phyloP scores from a whole-genome alignment of 2,888 invertebrate species.

The Clostera curtula region DNA sequence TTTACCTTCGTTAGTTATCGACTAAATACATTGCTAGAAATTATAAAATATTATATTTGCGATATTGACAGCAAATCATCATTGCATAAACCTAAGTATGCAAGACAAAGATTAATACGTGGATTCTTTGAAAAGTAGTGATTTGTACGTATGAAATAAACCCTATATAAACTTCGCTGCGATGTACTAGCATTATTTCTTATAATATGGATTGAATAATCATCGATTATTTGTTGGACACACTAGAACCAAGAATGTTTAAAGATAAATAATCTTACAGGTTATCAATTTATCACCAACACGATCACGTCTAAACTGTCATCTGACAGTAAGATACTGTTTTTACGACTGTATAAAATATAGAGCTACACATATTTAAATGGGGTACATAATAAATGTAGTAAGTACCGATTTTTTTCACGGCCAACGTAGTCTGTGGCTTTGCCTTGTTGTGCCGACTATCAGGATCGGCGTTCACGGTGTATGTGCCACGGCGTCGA shows the following conservation, averaged over 20 bases:
- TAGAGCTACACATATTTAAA: slow-evolving; percentile 7
- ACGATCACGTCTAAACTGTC: slow-evolving; percentile 11
- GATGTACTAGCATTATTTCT: too few species aligned
- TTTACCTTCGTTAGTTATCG: slow-evolving; percentile 13
- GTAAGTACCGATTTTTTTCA: slow-evolving; percentile 52
- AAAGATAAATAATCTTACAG: slow-evolving; percentile 8
- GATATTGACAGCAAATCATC: too few species aligned
- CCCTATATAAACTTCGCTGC: too few species aligned
- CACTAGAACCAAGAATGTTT: too few species aligned
- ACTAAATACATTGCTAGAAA: slow-evolving; percentile 3
- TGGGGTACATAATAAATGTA: too few species aligned
- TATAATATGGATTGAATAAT: too few species aligned
- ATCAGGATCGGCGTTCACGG: slow-evolving; percentile 54
- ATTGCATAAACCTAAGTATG: too few species aligned
- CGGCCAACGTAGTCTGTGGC: slow-evolving; percentile 29
- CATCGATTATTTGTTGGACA: too few species aligned
- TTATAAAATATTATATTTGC: too few species aligned
- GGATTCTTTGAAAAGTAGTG: too few species aligned
- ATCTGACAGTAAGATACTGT: slow-evolving; percentile 11
- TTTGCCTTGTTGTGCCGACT: slow-evolving; percentile 32
- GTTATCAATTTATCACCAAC: slow-evolving; percentile 16
- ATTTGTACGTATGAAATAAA: too few species aligned
- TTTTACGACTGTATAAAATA: slow-evolving; percentile 8
- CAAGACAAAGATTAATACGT: too few species aligned
- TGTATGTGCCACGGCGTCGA: slow-evolving; percentile 61